Conservation (phyloP, 1,140 invertebrate genomes). For the Saccostrea glomerata region DNA sequence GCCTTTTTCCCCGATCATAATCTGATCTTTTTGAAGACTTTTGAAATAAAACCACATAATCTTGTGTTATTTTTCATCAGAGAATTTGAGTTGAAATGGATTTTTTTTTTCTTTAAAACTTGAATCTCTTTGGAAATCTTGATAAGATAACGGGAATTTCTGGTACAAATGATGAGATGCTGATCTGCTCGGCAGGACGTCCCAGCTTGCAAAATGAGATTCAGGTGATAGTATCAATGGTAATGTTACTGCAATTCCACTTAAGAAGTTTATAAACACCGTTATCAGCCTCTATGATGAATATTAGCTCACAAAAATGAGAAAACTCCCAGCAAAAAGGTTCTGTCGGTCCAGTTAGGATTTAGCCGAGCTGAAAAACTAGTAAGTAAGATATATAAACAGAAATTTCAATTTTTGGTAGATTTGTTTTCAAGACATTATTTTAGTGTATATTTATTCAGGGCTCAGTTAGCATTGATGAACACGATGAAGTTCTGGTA, state of each 20-base stretch:
- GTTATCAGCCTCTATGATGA: conserved; percentile 8
- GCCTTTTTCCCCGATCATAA: background rate
- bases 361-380: background rate
- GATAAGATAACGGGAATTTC: conserved; percentile 10
- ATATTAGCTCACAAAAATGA: conserved; percentile 27
- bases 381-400: background rate
- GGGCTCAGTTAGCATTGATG: background rate
- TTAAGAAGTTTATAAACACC: conserved; percentile 26
- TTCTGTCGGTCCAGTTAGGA: background rate
- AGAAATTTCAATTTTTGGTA: background rate
- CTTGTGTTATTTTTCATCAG: conserved; percentile 23
- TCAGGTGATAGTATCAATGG: conserved; percentile 33
- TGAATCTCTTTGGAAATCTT: conserved; percentile 33
- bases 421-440: background rate
- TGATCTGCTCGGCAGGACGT: conserved; percentile 25
- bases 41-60: background rate
- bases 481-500: background rate
- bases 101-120: conserved; percentile 19
- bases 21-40: conserved; percentile 5
- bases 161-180: conserved; percentile 31
- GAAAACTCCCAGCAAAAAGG: background rate
- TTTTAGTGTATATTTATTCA: background rate
- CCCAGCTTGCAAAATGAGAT: conserved; percentile 15
- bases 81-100: background rate
- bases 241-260: conserved; percentile 38